Evolutionary conservation across 2,888 invertebrate species (phyloP), one percentile per base, ranked within the genome.

Genomic region (Zygothrica quintamaculata): DNA sequence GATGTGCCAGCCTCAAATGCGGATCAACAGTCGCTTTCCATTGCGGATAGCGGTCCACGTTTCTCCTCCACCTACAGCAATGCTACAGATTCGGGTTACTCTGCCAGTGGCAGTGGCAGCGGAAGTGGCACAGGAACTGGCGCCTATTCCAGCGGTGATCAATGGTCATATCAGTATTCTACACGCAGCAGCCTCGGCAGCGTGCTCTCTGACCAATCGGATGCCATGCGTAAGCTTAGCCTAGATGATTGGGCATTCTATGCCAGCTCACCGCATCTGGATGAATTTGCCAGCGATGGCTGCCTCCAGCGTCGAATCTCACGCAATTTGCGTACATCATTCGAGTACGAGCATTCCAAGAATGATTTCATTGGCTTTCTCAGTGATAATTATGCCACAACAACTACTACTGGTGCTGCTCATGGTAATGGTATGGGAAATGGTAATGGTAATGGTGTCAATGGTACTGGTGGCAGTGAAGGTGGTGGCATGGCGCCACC

Each of bases 241-340:
- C 77, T 90, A 26, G 91, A 91, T 16, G 71, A 72, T 56, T 86
- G 92, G 0, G 92, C 92, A 26, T 80, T 81, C 53, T 73, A 80
- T 31, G 65, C 80, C 26, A 81, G 86, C 11, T 82, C 88, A 1
- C 67, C 77, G 0, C 74, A 80, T 22, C 74, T 84, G 39, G 82
- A 81, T 12, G 78, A 87, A 51, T 91, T 92, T 52, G 92, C 92
- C 74, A 93, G 93, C 85, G 92, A 92, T 74, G 92, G 93, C 50
- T 93, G 93, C 74, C 92, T 93, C 90, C 93, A 93, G 69, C 90
- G 93, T 1, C 90, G 93, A 84, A 92, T 93, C 39, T 93, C 92
- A 76, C 92, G 93, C 82, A 93, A 93, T 81, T 80, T 93, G 74
- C 92, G 88, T 57, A 91, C 91, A 88, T 92, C 90, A 72, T 92